These are phyloP conservation scores for Exephanes ischioxanthus DNA, from an alignment of 2,888 invertebrate genomes.

Conservation along the genomic window DNA sequence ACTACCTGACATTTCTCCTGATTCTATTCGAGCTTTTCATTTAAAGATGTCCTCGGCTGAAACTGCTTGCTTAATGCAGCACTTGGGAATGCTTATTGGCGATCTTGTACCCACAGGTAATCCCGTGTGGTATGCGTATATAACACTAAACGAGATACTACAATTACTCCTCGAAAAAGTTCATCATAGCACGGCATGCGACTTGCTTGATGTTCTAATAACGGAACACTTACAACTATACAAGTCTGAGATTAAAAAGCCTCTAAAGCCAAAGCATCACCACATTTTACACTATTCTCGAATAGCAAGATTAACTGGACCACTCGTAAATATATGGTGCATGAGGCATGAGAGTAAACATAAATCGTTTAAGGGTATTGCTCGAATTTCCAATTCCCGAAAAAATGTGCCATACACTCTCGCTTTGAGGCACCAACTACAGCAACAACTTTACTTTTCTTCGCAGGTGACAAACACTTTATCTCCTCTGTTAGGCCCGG, in stretches of 20 bases:
- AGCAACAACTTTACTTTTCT: no score
- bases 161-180: background rate
- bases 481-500: no score
- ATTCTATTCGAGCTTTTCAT: background rate
- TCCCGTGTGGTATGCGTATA: slow-evolving; percentile 11
- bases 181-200: background rate
- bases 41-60: background rate
- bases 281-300: slow-evolving; percentile 47
- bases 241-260: slow-evolving; percentile 22
- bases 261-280: slow-evolving; percentile 51
- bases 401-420: no score
- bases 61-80: background rate
- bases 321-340: slow-evolving; percentile 30
- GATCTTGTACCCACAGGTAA: background rate
- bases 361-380: no score
- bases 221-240: slow-evolving; percentile 11
- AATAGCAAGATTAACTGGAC: slow-evolving; percentile 42
- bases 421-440: no score
- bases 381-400: no score
- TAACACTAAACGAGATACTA: background rate
- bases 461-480: no score
- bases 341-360: background rate
- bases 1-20: background rate
- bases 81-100: background rate
- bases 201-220: background rate